Percentiles rank a stretch among this genome's conserved stretches.
Conservation (phyloP, 2,113 vertebrate genomes). For the Chamaea fasciata region DNA sequence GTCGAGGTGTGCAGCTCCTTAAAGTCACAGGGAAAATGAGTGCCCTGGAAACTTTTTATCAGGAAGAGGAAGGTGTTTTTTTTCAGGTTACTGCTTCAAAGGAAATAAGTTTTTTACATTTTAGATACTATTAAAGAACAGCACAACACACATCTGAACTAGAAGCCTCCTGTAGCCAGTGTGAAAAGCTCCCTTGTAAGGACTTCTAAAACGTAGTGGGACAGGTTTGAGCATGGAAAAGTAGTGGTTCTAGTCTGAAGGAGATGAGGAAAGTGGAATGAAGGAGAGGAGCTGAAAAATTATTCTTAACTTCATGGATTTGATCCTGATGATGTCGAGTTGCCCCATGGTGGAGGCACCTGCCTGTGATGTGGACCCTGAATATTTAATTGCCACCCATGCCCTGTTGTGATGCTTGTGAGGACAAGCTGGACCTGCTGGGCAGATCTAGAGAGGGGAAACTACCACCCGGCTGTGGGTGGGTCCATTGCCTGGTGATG, state of each 20-base stretch:
- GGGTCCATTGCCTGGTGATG: not conserved
- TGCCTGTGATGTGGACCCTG: fast-evolving
- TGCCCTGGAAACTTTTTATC: not conserved
- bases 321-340: not conserved
- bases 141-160: no score
- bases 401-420: not conserved
- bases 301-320: not conserved
- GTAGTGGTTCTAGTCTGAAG: not conserved
- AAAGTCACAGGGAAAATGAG: not conserved
- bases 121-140: not conserved
- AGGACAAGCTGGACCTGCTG: not conserved
- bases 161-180: not conserved
- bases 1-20: fast-evolving
- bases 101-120: not conserved
- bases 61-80: not conserved
- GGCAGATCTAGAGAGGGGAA: not conserved
- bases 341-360: not conserved
- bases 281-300: not conserved
- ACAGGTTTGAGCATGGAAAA: not conserved
- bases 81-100: not conserved
- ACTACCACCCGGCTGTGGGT: not conserved
- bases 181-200: not conserved
- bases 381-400: not conserved
- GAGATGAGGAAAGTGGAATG: not conserved
- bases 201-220: not conserved